These are phyloP conservation scores for Laspeyria flexula DNA, from an alignment of 2,888 invertebrate species.

Conservation along the genomic window DNA sequence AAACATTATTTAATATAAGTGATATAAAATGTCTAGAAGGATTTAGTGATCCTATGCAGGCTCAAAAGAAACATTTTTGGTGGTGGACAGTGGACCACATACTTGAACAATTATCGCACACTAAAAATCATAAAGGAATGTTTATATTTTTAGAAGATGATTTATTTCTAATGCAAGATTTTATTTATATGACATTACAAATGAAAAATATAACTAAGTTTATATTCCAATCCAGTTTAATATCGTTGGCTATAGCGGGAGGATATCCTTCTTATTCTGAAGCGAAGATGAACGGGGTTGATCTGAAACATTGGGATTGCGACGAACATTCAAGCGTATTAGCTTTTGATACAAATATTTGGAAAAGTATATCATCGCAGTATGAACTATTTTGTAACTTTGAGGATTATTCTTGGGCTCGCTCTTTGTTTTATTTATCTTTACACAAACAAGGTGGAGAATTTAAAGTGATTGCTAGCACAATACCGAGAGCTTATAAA, in stretches of 20 bases:
- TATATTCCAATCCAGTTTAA: slow-evolving; percentile 55
- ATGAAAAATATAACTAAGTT: slow-evolving; percentile 56
- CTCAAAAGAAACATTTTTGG: slow-evolving; percentile 65
- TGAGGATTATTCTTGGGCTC: slow-evolving; percentile 65
- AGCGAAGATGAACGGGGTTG: slow-evolving; percentile 38
- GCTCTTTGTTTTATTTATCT: slow-evolving; percentile 60
- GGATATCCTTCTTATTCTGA: slow-evolving; percentile 17
- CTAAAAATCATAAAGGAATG: slow-evolving; percentile 47
- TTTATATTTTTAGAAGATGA: slow-evolving; percentile 62
- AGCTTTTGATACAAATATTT: slow-evolving; percentile 56
- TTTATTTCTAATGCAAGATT: slow-evolving; percentile 59
- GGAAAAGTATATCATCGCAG: slow-evolving; percentile 64
- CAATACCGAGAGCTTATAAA: slow-evolving; percentile 56
- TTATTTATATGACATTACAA: slow-evolving; percentile 57
- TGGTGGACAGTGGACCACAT: slow-evolving; percentile 72
- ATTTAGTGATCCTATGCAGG: slow-evolving; percentile 51
- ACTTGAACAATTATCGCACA: slow-evolving; percentile 54
- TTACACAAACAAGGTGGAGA: slow-evolving; percentile 53
- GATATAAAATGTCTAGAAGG: slow-evolving; percentile 37
- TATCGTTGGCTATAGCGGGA: slow-evolving; percentile 49
- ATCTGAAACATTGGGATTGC: slow-evolving; percentile 57
- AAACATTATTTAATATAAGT: neutral
- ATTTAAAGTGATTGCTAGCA: slow-evolving; percentile 58
- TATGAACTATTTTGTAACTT: slow-evolving; percentile 62
- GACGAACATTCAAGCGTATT: slow-evolving; percentile 53